A percentile compares a stretch with the other conserved stretches of the same genome.
phyloP scores from a whole-genome alignment of 92 coral and sea anemone genomes.

The Siderastrea siderea region DNA sequence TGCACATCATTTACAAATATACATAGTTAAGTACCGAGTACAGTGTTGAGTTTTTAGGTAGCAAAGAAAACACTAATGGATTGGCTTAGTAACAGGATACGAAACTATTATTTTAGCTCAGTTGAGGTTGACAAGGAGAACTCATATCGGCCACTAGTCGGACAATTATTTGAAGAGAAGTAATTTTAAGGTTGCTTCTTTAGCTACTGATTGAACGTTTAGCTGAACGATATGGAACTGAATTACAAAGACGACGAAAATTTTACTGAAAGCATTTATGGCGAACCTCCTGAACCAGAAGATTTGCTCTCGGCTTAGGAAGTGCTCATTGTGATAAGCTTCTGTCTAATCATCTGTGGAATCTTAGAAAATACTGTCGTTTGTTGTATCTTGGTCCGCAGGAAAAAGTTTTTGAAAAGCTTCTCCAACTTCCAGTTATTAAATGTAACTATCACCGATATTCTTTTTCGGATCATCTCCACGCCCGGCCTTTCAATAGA shows the following conservation, averaged over 20 bases:
- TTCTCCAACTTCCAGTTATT: slow-evolving; percentile 44
- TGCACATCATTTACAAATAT: too few species aligned
- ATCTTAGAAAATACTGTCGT: slow-evolving; percentile 6
- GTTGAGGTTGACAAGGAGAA: too few species aligned
- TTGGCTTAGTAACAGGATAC: too few species aligned
- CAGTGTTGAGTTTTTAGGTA: too few species aligned
- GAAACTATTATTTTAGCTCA: too few species aligned
- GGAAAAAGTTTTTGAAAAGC: slow-evolving; percentile 21
- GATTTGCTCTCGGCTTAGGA: background rate
- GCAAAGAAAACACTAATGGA: too few species aligned
- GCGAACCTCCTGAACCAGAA: too few species aligned
- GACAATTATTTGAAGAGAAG: too few species aligned
- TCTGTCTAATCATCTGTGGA: slow-evolving; percentile 3
- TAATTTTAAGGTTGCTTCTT: too few species aligned
- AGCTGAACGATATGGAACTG: background rate
- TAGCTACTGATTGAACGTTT: too few species aligned
- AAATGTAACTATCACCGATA: background rate
- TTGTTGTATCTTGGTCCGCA: slow-evolving; percentile 29
- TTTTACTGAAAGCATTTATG: background rate
- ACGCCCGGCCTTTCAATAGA: slow-evolving; percentile 5
- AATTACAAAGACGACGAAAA: slow-evolving; percentile 3
- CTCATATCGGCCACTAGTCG: too few species aligned
- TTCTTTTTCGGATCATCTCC: background rate
- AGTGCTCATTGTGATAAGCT: background rate
- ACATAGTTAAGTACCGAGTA: too few species aligned